A percentile compares a stretch with the other conserved stretches of the same genome.
Evolutionary conservation across 2,113 vertebrate species (phyloP).

Genomic region (Macrotis lagotis): DNA sequence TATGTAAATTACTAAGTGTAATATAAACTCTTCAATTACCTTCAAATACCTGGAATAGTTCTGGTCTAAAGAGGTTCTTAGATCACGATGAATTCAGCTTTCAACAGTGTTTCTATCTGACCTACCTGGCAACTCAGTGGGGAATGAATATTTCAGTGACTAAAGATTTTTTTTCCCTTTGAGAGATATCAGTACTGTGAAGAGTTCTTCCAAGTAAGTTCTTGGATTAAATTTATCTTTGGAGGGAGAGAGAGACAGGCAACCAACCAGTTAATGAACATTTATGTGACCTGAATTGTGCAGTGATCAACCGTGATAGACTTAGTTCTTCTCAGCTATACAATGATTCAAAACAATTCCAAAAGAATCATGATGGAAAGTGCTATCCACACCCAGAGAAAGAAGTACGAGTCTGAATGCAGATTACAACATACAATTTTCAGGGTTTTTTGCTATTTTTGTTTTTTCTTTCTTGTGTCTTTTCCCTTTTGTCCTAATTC

Average conservation of each 20-base stretch:
- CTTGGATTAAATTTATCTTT: neutral
- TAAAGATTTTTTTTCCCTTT: neutral
- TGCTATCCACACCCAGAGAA: too few relatives aligned
- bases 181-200: neutral
- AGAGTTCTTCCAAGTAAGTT: neutral
- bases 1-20: neutral
- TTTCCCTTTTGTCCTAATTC: too few relatives aligned
- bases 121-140: neutral
- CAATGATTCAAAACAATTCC: too few relatives aligned
- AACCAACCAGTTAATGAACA: neutral
- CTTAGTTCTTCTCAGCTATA: too few relatives aligned
- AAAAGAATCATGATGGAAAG: too few relatives aligned
- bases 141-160: neutral
- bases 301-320: too few relatives aligned
- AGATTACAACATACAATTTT: too few relatives aligned
- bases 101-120: neutral
- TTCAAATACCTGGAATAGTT: neutral
- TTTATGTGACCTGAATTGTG: neutral
- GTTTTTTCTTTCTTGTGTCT: too few relatives aligned
- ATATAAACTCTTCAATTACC: neutral
- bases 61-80: neutral
- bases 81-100: neutral
- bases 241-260: neutral
- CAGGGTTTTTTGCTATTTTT: too few relatives aligned
- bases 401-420: too few relatives aligned